Percentiles rank a stretch among this genome's conserved stretches.
Conservation (phyloP, 1,140 invertebrate species). For the Rhopalosiphum maidis region DNA sequence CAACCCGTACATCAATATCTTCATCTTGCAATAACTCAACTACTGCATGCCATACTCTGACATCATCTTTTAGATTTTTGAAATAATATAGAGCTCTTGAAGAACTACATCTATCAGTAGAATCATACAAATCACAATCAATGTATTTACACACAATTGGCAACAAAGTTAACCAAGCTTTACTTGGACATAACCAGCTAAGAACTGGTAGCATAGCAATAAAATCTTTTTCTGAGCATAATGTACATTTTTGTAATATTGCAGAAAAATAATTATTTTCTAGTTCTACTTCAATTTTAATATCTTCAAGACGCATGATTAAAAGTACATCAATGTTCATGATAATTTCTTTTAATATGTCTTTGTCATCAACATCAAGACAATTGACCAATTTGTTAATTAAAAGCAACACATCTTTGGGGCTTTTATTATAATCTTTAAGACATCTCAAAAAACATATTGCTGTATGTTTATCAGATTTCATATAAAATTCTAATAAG, state of each 20-base stretch:
- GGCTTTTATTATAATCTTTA: not conserved
- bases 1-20: conserved; percentile 24
- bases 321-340: conserved; percentile 35
- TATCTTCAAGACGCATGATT: not conserved
- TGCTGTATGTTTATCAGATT: not conserved
- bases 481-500: not conserved
- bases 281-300: not conserved
- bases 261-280: not conserved
- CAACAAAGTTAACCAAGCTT: not conserved
- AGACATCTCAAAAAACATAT: conserved; percentile 37
- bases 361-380: not conserved
- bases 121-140: conserved; percentile 45
- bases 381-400: not conserved
- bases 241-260: conserved; percentile 30
- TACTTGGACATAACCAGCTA: conserved; percentile 36
- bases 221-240: conserved; percentile 45
- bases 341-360: conserved; percentile 38
- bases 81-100: conserved; percentile 48
- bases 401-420: not conserved
- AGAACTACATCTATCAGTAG: conserved; percentile 24
- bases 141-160: conserved; percentile 28
- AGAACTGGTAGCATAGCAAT: conserved; percentile 47
- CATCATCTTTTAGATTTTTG: conserved; percentile 23
- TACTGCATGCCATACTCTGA: conserved; percentile 37
- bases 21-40: conserved; percentile 46